Base-by-base conservation (phyloP, 2,113 vertebrate genomes). In the Phyllostomus discolor region DNA sequence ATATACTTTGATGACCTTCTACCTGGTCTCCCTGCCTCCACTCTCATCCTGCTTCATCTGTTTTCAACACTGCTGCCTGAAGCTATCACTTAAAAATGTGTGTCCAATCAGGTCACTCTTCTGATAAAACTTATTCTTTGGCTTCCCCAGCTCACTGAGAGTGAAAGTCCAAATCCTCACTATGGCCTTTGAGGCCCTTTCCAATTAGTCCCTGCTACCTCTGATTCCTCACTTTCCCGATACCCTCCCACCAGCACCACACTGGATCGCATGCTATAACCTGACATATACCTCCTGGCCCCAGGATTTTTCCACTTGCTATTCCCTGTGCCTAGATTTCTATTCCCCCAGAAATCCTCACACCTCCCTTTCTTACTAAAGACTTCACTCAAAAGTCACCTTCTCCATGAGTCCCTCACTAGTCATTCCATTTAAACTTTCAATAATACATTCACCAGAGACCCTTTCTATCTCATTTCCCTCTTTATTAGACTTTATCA, bases 181-280 rank as follows among this genome's bases (percentile, higher is more conserved):
- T 10, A 19, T 2, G n/a, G n/a, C n/a, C 81, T 41, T 28, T 1
- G 4, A 67, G 41, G 35, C 10, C n/a, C 10, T 75, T 14, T n/a
- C 10, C 0, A 22, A 17, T 14, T 6, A 0, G 17, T 48, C 4
- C 4, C 16, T 8, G 46, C 5, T 14, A 7, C 26, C 31, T 59
- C 46, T 5, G 11, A 19, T 16, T 57, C 50, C n/a, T 41, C 7
- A 0, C 31, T 67, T n/a, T 19, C 43, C 12, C 7, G 6, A 19
- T 64, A 1, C 7, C 38, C n/a, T 64, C 62, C 91, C 2, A 1
- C 0, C 26, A 75, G 66, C 76, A 46, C 43, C 43, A 4, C 50
- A 28, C n/a, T 48, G 67, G 17, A 35, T 22, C 11, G 26, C 0
- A 0, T 31, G 48, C 50, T 48, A 10, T 59, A 16, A 48, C 16